Conservation (phyloP, 2,888 invertebrate species). For the Dromius quadrimaculatus region DNA sequence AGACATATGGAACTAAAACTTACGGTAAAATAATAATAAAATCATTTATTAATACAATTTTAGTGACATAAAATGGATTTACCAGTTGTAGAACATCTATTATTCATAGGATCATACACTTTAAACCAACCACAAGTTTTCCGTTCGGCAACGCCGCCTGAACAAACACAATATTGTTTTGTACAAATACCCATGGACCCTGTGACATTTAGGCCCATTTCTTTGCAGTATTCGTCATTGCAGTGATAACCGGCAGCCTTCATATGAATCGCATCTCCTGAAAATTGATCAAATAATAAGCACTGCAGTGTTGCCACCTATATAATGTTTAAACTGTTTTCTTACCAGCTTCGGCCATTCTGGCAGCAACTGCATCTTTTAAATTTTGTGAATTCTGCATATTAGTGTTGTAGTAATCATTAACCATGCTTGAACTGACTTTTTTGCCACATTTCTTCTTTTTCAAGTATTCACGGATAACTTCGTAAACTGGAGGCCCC, state of each 20-base stretch:
- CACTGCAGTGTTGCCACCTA: neutral
- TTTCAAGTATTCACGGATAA: neutral
- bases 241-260: slow-evolving; percentile 1
- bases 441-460: slow-evolving; percentile 10
- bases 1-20: too few relatives aligned
- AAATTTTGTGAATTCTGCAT: slow-evolving; percentile 2
- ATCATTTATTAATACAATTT: too few relatives aligned
- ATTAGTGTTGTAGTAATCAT: neutral
- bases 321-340: neutral
- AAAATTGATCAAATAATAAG: too few relatives aligned
- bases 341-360: neutral
- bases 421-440: neutral
- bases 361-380: neutral
- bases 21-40: too few relatives aligned
- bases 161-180: slow-evolving; percentile 1
- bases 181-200: slow-evolving; percentile 1
- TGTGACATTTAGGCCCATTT: slow-evolving; percentile 2
- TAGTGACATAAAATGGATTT: slow-evolving; percentile 11
- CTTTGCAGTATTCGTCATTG: neutral
- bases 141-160: neutral
- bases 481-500: neutral
- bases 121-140: neutral
- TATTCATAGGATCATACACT: slow-evolving; percentile 1
- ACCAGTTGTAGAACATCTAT: neutral
- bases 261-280: slow-evolving; percentile 7